Conservation (phyloP, 2,113 vertebrate species). For the Neofelis nebulosa region DNA sequence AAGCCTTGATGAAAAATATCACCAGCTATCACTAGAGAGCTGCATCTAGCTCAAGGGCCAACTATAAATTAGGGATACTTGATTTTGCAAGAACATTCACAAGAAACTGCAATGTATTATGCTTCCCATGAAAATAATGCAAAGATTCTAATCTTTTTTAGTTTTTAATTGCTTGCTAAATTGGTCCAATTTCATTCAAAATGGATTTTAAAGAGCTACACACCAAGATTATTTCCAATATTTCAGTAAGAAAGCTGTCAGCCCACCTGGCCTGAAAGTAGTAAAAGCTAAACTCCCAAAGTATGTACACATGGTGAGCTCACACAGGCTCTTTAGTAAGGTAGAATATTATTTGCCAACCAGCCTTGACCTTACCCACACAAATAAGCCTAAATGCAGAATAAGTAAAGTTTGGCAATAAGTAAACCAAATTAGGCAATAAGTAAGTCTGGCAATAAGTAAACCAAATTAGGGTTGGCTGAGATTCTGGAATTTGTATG, state of each 20-base stretch:
- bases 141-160: slow-evolving; percentile 19
- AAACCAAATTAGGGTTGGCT: neutral
- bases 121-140: slow-evolving; percentile 44
- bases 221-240: neutral
- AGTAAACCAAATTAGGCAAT: neutral
- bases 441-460: neutral
- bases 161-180: slow-evolving; percentile 51
- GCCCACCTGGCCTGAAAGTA: neutral
- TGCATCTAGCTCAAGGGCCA: neutral
- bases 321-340: neutral
- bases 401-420: neutral
- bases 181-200: slow-evolving; percentile 15
- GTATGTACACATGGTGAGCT: neutral
- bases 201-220: neutral
- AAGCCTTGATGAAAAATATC: neutral
- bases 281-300: neutral
- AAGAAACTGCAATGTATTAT: slow-evolving; percentile 24
- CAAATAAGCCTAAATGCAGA: neutral
- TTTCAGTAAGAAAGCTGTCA: neutral
- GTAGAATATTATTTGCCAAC: neutral
- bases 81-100: slow-evolving; percentile 39
- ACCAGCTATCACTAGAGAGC: slow-evolving; percentile 4
- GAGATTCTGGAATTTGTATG: neutral
- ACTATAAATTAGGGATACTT: slow-evolving; percentile 44
- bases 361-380: neutral